Percentiles rank a stretch among this genome's conserved stretches.
Conservation (phyloP, 2,113 vertebrate genomes). For the Ctenodactylus gundi region DNA sequence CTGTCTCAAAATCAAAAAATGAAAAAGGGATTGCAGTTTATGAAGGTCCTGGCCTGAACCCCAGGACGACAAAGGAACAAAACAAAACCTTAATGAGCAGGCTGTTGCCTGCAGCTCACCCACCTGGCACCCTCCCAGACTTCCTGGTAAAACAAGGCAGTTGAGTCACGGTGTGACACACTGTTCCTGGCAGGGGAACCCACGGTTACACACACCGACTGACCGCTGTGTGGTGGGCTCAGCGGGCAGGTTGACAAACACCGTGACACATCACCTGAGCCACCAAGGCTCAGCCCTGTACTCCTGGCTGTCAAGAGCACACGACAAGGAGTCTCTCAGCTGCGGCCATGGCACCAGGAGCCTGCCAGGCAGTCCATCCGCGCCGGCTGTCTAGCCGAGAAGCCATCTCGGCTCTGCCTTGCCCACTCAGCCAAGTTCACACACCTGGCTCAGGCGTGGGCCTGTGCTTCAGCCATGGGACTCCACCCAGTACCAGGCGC, state of each 20-base stretch:
- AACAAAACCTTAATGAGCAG: not conserved
- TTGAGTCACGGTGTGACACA: not conserved
- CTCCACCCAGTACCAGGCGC: not conserved
- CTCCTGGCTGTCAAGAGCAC: too few species aligned
- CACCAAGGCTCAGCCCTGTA: not conserved
- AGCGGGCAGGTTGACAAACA: not conserved
- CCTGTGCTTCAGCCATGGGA: not conserved
- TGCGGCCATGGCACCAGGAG: too few species aligned
- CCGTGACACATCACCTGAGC: not conserved
- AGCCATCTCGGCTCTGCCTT: not conserved
- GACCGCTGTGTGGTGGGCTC: not conserved
- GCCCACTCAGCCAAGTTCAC: not conserved
- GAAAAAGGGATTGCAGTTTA: too few species aligned
- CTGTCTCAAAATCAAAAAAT: too few species aligned
- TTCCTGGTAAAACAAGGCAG: not conserved
- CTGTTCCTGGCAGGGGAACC: not conserved
- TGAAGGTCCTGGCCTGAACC: too few species aligned
- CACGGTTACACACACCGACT: not conserved
- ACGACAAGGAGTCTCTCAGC: too few species aligned
- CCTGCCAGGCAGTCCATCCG: too few species aligned
- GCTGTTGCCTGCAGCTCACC: not conserved
- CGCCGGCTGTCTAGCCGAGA: fast-evolving
- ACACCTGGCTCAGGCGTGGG: not conserved
- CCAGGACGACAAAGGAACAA: too few species aligned
- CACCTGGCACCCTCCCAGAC: not conserved